Evolutionary conservation across 2,888 invertebrate species (phyloP).

Genomic region (Hyppa rectilinea): DNA sequence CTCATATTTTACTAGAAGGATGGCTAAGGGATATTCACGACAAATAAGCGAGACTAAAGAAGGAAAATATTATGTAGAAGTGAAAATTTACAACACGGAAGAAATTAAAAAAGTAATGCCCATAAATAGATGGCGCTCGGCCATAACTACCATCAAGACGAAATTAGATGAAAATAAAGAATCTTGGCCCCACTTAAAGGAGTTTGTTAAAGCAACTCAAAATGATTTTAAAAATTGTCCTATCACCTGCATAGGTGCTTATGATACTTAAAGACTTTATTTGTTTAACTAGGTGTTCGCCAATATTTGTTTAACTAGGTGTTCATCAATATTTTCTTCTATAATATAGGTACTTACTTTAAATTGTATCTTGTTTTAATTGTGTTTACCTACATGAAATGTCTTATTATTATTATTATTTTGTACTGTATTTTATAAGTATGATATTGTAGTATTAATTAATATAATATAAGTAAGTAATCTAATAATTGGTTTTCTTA

Average conservation of each 20-base stretch:
- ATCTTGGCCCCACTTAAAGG: not conserved
- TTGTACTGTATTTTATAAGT: too few species aligned
- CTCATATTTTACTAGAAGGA: conserved; percentile 1
- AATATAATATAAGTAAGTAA: not conserved
- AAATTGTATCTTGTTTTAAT: too few species aligned
- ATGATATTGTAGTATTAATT: too few species aligned
- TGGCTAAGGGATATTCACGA: not conserved
- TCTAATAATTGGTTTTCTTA: too few species aligned
- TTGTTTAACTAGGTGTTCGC: too few species aligned
- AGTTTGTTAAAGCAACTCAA: too few species aligned
- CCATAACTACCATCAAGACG: not conserved
- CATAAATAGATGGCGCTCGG: not conserved
- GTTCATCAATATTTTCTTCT: too few species aligned
- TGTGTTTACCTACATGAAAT: too few species aligned
- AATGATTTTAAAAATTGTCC: not conserved
- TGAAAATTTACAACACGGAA: not conserved
- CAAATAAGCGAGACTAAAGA: conserved; percentile 3
- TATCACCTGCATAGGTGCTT: not conserved
- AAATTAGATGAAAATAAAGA: not conserved
- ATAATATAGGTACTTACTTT: too few species aligned
- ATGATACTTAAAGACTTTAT: not conserved
- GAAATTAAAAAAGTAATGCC: conserved; percentile 2
- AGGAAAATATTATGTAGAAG: conserved; percentile 4
- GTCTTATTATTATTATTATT: too few species aligned
- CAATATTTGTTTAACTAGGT: too few species aligned